Base-by-base conservation (phyloP, 23 tunicate genomes). In the Corella eumyota region DNA sequence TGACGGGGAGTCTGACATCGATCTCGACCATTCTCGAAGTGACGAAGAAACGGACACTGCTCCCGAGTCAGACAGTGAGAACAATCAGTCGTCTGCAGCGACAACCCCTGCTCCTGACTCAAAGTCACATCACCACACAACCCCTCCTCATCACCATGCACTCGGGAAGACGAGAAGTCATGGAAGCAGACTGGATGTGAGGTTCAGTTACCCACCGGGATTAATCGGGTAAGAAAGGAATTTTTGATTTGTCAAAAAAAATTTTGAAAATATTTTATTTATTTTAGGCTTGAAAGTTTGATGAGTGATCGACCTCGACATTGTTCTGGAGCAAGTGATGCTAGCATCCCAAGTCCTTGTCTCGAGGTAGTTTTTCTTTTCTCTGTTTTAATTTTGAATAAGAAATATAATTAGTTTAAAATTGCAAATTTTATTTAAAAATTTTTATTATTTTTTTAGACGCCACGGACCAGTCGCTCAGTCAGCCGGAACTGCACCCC, bases 1-100 rank as follows among this genome's bases (percentile, higher is more conserved):
- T 34, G 81, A 74, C 15, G 81, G 75, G 6, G 81, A 74, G 24
- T 82, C 92, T 19, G 79, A 73, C 21, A 40, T 44, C 7, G 81
- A 74, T 4, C 21, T 70, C 23, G 71, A 51, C 2, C 60, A 47
- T 32, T 62, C 78, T 30, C 45, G 69, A 45, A 52, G 83, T 0
- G 96, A 88, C 21, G 96, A 88, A 62, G 77, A 50, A 5, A 88
- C 96, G 2, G 96, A 88, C 46, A 88, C 96, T 5, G 96, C 96
- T 20, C 79, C 96, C 2, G 96, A 88, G 40, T 78, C 96, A 2
- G 96, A 88, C 69, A 66, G 68, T 20, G 83, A 75, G 40, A 84
- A 76, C 37, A 75, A 69, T 44, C 83, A 48, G 36, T 50, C 73
- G 34, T 66, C 82, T 3, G 30, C 82, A 29, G 78, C 78, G 20